These are phyloP conservation scores for Sericinus montela DNA, from an alignment of 2,888 invertebrate genomes.

Conservation along the genomic window DNA sequence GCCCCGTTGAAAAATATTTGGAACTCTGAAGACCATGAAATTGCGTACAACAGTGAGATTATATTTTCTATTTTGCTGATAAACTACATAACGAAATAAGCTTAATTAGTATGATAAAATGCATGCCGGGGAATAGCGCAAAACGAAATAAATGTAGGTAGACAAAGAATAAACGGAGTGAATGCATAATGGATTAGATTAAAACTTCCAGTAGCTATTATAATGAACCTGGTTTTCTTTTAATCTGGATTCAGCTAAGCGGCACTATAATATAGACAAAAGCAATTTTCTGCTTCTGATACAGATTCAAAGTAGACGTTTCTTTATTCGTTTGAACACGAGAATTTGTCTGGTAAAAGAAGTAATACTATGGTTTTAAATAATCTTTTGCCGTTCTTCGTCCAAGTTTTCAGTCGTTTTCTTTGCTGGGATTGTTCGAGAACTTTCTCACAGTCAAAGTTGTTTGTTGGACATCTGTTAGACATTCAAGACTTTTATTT, in stretches of 20 bases:
- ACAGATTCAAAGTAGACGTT: slow-evolving; percentile 20
- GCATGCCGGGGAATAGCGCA: slow-evolving; percentile 1
- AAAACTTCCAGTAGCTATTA: slow-evolving; percentile 17
- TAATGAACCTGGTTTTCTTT: slow-evolving; percentile 17
- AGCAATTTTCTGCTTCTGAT: slow-evolving; percentile 20
- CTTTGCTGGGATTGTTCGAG: slow-evolving; percentile 9
- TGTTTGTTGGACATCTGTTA: slow-evolving; percentile 21
- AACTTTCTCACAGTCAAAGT: slow-evolving; percentile 14
- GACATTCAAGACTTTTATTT: slow-evolving; percentile 24
- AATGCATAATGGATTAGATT: slow-evolving; percentile 19
- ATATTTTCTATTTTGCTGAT: too few species aligned
- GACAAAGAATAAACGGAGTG: slow-evolving; percentile 20
- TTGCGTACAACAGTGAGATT: too few species aligned
- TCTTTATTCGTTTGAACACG: slow-evolving; percentile 16
- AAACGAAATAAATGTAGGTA: slow-evolving; percentile 15
- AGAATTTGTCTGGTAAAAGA: slow-evolving; percentile 13
- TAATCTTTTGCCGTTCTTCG: slow-evolving; percentile 6
- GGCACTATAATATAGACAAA: slow-evolving; percentile 16
- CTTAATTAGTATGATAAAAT: slow-evolving; percentile 14
- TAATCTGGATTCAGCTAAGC: slow-evolving; percentile 13
- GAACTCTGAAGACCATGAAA: too few species aligned
- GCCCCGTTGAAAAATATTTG: too few species aligned
- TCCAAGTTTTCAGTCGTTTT: slow-evolving; percentile 11
- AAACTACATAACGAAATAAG: slow-evolving; percentile 1
- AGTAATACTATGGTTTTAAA: slow-evolving; percentile 9